Conservation (phyloP, 1,140 invertebrate genomes). For the Heterodera carotae region DNA sequence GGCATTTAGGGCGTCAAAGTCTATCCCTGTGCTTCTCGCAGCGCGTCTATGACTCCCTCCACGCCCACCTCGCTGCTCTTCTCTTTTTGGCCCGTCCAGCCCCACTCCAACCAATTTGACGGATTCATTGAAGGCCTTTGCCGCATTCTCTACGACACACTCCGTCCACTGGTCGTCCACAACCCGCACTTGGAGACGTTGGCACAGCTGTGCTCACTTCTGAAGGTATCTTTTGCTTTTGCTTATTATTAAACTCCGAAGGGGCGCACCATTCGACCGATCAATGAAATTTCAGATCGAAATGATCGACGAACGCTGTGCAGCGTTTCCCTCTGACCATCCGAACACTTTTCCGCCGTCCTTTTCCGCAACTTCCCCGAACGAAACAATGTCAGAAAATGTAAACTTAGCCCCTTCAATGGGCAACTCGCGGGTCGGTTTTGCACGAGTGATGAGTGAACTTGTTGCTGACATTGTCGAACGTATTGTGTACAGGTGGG, state of each 20-base stretch:
- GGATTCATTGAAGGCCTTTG: slow-evolving; percentile 81
- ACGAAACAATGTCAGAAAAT: slow-evolving; percentile 63
- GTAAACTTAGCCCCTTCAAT: slow-evolving; percentile 61
- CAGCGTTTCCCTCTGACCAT: slow-evolving; percentile 67
- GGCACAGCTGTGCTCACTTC: slow-evolving; percentile 90
- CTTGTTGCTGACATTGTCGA: slow-evolving; percentile 94
- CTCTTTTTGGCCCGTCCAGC: neutral
- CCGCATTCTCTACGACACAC: slow-evolving; percentile 83
- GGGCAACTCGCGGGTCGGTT: slow-evolving; percentile 68
- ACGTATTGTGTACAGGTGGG: slow-evolving; percentile 82
- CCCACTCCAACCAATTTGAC: slow-evolving; percentile 57
- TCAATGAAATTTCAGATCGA: slow-evolving; percentile 75
- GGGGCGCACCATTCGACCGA: no score
- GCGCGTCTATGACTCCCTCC: slow-evolving; percentile 21
- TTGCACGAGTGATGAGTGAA: slow-evolving; percentile 81
- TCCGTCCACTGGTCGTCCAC: slow-evolving; percentile 92
- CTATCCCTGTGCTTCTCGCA: slow-evolving; percentile 6
- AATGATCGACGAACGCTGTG: slow-evolving; percentile 90
- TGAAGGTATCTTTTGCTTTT: slow-evolving; percentile 67
- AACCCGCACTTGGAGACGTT: slow-evolving; percentile 96
- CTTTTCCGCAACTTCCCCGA: neutral
- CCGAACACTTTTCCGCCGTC: slow-evolving; percentile 67
- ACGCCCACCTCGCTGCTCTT: slow-evolving; percentile 24
- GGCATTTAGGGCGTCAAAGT: neutral
- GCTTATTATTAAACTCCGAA: neutral